phyloP scores from a whole-genome alignment of 2,113 vertebrate genomes.

The Cavia aperea region DNA sequence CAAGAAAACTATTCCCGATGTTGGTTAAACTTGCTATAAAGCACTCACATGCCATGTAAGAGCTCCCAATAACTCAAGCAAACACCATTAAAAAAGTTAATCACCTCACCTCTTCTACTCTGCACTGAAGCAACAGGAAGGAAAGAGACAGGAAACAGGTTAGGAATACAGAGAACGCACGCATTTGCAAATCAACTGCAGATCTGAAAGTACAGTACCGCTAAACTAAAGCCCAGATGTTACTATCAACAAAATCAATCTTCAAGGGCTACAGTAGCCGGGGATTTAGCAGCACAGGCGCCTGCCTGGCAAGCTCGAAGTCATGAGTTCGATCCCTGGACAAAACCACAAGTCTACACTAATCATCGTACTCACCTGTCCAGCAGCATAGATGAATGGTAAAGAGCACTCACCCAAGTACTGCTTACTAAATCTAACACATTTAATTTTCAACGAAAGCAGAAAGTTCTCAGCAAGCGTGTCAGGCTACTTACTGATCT shows the following conservation, averaged over 20 bases:
- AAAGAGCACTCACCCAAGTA: background rate
- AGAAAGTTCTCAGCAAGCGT: background rate
- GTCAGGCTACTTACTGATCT: conserved; percentile 91
- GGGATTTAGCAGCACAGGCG: no score
- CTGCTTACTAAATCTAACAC: conserved; percentile 4
- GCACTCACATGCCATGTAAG: background rate
- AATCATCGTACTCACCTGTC: background rate
- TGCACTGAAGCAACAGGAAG: conserved; percentile 91
- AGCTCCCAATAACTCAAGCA: background rate
- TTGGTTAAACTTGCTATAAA: conserved; percentile 20
- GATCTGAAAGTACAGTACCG: background rate
- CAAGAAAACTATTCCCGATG: conserved; percentile 34
- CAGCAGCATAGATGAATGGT: background rate
- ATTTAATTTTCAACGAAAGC: conserved; percentile 16
- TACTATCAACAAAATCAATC: background rate
- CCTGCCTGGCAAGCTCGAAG: no score
- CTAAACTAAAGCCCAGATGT: background rate
- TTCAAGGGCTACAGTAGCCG: no score
- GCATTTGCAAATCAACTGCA: background rate
- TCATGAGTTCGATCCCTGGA: no score
- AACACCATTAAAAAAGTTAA: conserved; percentile 22
- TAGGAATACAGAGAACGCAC: conserved; percentile 67
- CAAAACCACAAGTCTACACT: background rate
- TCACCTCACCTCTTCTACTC: conserved; percentile 97
- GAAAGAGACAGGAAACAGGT: conserved; percentile 77